Base-by-base conservation (phyloP, 2,797 vertebrate species). In the Microtus obscurus region DNA sequence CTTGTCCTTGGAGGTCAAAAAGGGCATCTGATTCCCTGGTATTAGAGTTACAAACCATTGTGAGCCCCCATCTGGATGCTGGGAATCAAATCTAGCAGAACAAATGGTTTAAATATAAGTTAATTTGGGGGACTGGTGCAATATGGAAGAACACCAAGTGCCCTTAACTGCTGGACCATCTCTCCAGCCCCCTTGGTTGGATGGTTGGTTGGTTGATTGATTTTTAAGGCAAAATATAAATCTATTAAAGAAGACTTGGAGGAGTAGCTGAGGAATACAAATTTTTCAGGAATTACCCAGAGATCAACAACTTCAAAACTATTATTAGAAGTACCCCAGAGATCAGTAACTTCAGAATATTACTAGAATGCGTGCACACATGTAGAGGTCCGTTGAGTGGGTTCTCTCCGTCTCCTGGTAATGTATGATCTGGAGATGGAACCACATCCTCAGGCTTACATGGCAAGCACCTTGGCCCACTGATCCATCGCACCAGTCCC, bases 141-240 rank as follows among this genome's bases (percentile, higher is more conserved):
- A 17, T 67, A 2, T 14, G 12, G 43, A 86, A 86, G 63, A 69
- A 19, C 63, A 69, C 23, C 82, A n/a, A n/a, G 19, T 67, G 82
- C 3, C 63, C 29, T 45, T 65, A 34, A 67, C 61, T 23, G 34
- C 43, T 51, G 43, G 69, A 5, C 63, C 82, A 69, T 25, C 45
- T 69, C 43, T 67, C 34, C 31, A 86, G 82, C 34, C 12, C 63
- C 31, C 59, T 83, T 6, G 40, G 34, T 67, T 67, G 40, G 31
- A 6, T 12, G 48, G 48, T 51, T 51, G 48, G 48, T 51, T 56
- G 53, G 27, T 6, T 79, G 31, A 31, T 34, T 79, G 17, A 21
- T 53, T 69, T 86, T 86, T 53, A 92, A 94, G 51, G 53, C 34
- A 65, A 95, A 93, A 91, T 34, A 76, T 61, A 79, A 88, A 83